phyloP scores from a whole-genome alignment of 2,888 invertebrate genomes.

The Parasteatoda lunata region DNA sequence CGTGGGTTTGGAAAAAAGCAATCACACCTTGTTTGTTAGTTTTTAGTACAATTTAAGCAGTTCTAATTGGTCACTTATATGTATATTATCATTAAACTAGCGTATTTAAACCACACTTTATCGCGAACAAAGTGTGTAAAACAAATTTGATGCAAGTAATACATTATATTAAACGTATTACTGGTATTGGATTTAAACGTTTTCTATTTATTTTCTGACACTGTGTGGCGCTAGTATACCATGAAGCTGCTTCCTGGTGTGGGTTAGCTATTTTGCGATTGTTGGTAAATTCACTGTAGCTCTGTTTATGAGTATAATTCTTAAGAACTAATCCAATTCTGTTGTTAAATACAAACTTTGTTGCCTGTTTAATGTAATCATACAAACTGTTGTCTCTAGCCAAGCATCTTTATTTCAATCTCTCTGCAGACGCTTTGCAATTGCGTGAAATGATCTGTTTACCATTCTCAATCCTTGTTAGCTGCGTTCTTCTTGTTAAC shows the following conservation, averaged over 20 bases:
- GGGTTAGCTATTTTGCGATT: background rate
- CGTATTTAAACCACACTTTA: background rate
- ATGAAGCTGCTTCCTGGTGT: background rate
- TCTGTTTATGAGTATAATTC: background rate
- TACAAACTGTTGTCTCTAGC: background rate
- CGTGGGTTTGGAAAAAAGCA: too few relatives aligned
- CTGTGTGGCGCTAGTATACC: constrained; percentile 49
- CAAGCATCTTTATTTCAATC: background rate
- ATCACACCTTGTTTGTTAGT: background rate
- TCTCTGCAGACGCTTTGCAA: background rate
- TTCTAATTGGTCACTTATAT: too few relatives aligned
- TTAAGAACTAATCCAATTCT: background rate
- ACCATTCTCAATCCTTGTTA: background rate
- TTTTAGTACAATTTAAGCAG: background rate
- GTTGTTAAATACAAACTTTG: background rate
- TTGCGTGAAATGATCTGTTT: background rate
- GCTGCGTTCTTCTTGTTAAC: background rate
- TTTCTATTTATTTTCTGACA: constrained; percentile 17
- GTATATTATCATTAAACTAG: background rate
- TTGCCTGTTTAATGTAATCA: background rate
- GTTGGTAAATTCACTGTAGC: background rate
- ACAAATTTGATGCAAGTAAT: background rate
- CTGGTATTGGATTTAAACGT: background rate
- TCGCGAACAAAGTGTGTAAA: background rate
- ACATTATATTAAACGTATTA: background rate